Percentiles rank a stretch among this genome's conserved stretches.
Evolutionary conservation across 2,113 vertebrate species (phyloP).

Genomic region (Podarcis cretensis): DNA sequence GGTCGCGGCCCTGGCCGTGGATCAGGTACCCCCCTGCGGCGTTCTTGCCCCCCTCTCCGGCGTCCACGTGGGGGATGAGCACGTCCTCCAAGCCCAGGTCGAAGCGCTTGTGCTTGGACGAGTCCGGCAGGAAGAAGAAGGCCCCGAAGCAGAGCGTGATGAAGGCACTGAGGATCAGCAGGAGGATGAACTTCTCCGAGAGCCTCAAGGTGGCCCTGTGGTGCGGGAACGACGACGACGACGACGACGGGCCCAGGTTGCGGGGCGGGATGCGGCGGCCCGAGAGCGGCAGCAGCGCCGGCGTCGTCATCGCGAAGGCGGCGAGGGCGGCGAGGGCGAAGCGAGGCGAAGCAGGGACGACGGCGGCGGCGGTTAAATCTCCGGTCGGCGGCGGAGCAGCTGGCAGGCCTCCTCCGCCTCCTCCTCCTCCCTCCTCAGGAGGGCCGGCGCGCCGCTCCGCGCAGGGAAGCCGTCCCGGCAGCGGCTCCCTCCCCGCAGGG

Average conservation of each 20-base stretch:
- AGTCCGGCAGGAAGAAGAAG: slow-evolving; percentile 99
- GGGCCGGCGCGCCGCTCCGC: background rate
- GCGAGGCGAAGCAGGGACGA: background rate
- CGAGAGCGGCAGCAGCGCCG: slow-evolving; percentile 93
- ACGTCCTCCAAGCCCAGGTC: slow-evolving; percentile 97
- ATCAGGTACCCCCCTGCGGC: slow-evolving; percentile 83
- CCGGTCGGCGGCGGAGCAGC: background rate
- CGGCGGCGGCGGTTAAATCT: background rate
- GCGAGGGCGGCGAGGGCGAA: background rate
- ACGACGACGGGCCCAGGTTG: slow-evolving; percentile 86
- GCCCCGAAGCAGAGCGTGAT: slow-evolving; percentile 98
- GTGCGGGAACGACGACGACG: slow-evolving; percentile 91
- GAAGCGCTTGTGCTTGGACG: slow-evolving; percentile 97
- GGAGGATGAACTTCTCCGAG: slow-evolving; percentile 98
- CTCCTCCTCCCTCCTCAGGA: background rate
- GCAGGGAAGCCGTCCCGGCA: background rate
- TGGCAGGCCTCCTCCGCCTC: background rate
- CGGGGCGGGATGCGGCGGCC: slow-evolving; percentile 93
- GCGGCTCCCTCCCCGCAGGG: background rate
- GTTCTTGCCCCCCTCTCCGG: slow-evolving; percentile 87
- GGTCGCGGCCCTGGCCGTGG: slow-evolving; percentile 91
- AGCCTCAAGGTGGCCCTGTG: slow-evolving; percentile 96
- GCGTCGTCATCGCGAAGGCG: slow-evolving; percentile 86
- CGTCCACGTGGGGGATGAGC: slow-evolving; percentile 94
- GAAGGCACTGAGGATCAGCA: slow-evolving; percentile 99